Conservation (phyloP, 2,888 invertebrate species). For the Lepidochrysops patricia region DNA sequence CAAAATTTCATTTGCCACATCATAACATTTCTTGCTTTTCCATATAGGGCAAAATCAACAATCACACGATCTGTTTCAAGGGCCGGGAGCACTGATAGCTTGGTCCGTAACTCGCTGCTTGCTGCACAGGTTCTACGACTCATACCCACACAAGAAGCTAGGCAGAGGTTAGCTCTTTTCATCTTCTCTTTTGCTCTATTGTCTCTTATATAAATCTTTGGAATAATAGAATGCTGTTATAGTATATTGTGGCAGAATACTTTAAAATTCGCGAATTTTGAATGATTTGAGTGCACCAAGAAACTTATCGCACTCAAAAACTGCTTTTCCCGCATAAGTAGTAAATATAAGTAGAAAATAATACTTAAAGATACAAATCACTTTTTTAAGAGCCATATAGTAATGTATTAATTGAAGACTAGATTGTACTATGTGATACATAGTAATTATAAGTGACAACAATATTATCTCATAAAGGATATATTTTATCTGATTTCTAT, state of each 20-base stretch:
- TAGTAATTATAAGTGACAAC: not conserved
- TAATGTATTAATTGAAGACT: not conserved
- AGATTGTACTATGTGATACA: not conserved
- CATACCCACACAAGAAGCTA: conserved; percentile 87
- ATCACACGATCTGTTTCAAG: conserved; percentile 57
- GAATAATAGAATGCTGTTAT: too few relatives aligned
- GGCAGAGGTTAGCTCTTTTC: conserved; percentile 75
- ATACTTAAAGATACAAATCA: too few relatives aligned
- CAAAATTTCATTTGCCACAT: not conserved
- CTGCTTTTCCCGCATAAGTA: too few relatives aligned
- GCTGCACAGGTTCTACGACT: conserved; percentile 87
- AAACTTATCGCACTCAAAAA: too few relatives aligned
- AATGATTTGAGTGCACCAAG: too few relatives aligned
- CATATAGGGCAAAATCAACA: conserved; percentile 54
- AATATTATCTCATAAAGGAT: not conserved
- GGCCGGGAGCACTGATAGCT: conserved; percentile 77
- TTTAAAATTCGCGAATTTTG: too few relatives aligned
- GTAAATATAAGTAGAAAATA: too few relatives aligned
- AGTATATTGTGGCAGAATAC: too few relatives aligned
- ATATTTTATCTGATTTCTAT: not conserved
- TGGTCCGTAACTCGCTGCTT: conserved; percentile 82
- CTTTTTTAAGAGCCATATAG: too few relatives aligned
- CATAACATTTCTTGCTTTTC: conserved; percentile 11
- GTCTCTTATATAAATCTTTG: too few relatives aligned
- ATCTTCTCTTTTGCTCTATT: not conserved